Evolutionary conservation across 53 echinoderm and acorn worm species (phyloP), one percentile per base, ranked within the genome.

Genomic region (Paracentrotus lividus): DNA sequence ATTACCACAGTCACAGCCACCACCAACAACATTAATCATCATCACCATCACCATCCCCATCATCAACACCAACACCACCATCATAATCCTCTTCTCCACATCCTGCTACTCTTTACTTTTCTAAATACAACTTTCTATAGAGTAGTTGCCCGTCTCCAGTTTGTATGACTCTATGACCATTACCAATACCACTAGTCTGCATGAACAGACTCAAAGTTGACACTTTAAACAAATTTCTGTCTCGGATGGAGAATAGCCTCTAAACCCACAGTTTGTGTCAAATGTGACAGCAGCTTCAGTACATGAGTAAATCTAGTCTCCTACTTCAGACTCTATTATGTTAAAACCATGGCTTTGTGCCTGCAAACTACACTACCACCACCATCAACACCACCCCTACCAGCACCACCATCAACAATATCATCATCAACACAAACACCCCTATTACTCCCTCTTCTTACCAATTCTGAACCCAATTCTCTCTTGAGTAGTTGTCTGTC

Each of bases 391-490:
- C 8, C 85, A 49, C 0, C n/a, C 23, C 7, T 27, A 84, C 18
- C 49, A 84, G 0, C 1, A 49, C 2, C 85, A 85, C 16, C 36
- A 85, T 1, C 27, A 26, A 29, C 27, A 49, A 9, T 49, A 85
- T 8, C 85, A 85, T 4, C 49, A 49, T 47, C 26, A 47, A 7
- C 85, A 10, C 4, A 5, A 27, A 14, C 20, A 18, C 18, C n/a
- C n/a, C n/a, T n/a, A n/a, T 55, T 29, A 42, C 40, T 18, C 21
- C 32, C 72, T 72, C 40, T 21, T 95, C 98, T 95, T 72, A 98
- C 98, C 95, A 98, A 85, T 92, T 98, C 97, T 27, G 98, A 95
- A 42, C 98, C 96, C 2, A 98, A 96, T 76, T 98, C 98, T 61
- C 98, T 51, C 44, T 97, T 98, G 47, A 98, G 94, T 20, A 97